These are phyloP conservation scores for Sebastes hubbsi DNA, from an alignment of 2,797 vertebrate species.

Conservation along the genomic window DNA sequence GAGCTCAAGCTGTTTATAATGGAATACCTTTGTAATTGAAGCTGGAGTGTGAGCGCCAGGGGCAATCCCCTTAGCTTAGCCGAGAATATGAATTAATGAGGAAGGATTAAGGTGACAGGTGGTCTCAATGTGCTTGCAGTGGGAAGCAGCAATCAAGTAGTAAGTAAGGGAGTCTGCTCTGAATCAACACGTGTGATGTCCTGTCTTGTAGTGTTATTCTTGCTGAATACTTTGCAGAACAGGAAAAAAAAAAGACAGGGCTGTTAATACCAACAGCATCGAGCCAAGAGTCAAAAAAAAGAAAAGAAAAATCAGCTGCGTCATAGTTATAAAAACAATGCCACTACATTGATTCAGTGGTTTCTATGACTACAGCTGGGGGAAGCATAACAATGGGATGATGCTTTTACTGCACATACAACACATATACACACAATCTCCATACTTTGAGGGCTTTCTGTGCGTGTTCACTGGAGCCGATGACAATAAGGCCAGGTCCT, in stretches of 20 bases:
- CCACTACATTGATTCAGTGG: constrained; percentile 16
- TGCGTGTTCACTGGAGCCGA: constrained; percentile 94
- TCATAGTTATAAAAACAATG: constrained; percentile 46
- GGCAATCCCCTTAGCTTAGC: constrained; percentile 53
- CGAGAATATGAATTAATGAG: constrained; percentile 57
- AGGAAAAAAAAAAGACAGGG: neutral
- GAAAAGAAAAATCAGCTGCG: constrained; percentile 27
- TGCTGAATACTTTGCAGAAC: constrained; percentile 53
- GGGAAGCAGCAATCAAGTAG: constrained; percentile 30
- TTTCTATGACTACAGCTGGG: constrained; percentile 53
- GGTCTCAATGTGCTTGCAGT: constrained; percentile 35
- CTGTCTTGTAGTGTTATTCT: constrained; percentile 53
- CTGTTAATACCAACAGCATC: constrained; percentile 34
- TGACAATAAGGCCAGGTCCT: constrained; percentile 93
- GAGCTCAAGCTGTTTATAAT: constrained; percentile 51
- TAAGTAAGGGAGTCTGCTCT: constrained; percentile 46
- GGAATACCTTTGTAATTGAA: constrained; percentile 37
- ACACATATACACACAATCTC: constrained; percentile 2
- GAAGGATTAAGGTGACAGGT: constrained; percentile 55
- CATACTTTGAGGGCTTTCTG: constrained; percentile 96
- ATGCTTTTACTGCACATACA: constrained; percentile 2
- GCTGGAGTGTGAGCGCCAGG: constrained; percentile 19
- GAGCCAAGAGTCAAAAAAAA: constrained; percentile 28
- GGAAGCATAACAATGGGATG: constrained; percentile 13
- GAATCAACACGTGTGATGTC: constrained; percentile 55